Evolutionary conservation across 2,113 vertebrate species (phyloP), one percentile per base, ranked within the genome.

Genomic region (Proterorhinus semilunaris): DNA sequence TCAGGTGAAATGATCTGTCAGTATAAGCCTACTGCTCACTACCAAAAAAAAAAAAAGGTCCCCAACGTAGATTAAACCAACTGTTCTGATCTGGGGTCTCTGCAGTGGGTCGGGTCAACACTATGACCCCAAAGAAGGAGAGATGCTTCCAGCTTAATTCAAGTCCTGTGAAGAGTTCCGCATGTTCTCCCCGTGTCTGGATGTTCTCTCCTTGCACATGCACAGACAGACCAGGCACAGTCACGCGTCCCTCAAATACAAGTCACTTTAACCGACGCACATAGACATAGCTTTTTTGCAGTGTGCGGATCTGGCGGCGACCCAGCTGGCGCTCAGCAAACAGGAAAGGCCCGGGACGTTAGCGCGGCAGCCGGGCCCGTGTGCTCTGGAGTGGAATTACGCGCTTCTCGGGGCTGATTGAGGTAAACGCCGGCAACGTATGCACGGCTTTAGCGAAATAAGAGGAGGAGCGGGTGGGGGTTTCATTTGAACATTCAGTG

Each of bases 331-430:
- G 66, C 4, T 1, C 0, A 44, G 0, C 50, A 21, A 58, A 46
- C 61, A 71, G 63, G 58, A 70, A 62, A 75, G 69, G 69, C 65
- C 71, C 52, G 50, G 16, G 64, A 75, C 59, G 77, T 85, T 76
- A 36, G 80, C 9, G 51, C 2, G 58, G 77, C 71, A 44, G 70
- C 76, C 75, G 67, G 76, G 75, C 75, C 66, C 79, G 82, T 87
- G 82, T 72, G 77, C 65, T 83, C 70, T 78, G 83, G 79, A 74
- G 80, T 80, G 75, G 84, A 83, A 84, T 83, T 91, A 81, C 78
- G 81, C 44, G 79, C 84, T 88, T 86, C 81, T 82, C 87, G 73
- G 81, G 66, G 73, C 73, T 78, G 71, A 86, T 87, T 84, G 81
- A 83, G 58, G 75, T 79, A 78, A 86, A 84, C 54, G 71, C 71